A percentile compares a stretch with the other conserved stretches of the same genome.
phyloP scores from a whole-genome alignment of 2,113 vertebrate species.

The Ageneiosus marmoratus region DNA sequence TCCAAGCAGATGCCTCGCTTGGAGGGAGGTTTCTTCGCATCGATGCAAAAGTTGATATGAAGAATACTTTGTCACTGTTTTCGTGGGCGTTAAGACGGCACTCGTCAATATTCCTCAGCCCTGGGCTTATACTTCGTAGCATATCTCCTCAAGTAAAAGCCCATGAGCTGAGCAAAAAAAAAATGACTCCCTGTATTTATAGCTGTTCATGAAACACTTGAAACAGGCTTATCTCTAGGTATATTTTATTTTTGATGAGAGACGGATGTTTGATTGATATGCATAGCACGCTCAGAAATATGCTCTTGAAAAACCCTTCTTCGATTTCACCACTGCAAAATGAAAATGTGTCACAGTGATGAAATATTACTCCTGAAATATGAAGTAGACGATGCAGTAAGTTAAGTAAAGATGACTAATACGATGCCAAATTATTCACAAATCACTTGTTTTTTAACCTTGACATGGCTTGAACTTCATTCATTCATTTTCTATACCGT shows the following conservation, averaged over 20 bases:
- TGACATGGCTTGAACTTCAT: too few relatives aligned
- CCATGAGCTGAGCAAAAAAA: neutral
- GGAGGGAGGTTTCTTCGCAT: conserved; percentile 35
- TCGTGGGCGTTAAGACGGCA: conserved; percentile 22
- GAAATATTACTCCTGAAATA: neutral
- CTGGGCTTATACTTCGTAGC: neutral
- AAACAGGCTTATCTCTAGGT: neutral
- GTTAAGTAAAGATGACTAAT: neutral
- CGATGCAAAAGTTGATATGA: conserved; percentile 40
- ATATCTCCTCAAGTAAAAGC: conserved; percentile 7
- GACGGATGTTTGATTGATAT: neutral
- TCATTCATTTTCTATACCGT: too few relatives aligned
- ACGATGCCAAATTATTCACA: neutral
- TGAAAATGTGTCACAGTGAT: neutral
- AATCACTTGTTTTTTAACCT: neutral
- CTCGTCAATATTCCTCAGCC: conserved; percentile 33
- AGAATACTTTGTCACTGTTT: conserved; percentile 17
- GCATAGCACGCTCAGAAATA: neutral
- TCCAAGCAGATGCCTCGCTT: conserved; percentile 30
- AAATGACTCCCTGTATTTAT: neutral
- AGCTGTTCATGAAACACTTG: conserved; percentile 19
- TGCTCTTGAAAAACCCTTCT: neutral
- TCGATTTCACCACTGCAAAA: neutral
- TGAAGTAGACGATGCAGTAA: neutral
- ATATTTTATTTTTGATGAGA: neutral